These are phyloP conservation scores for Sphaerodactylus townsendi DNA, from an alignment of 2,113 vertebrate species.

Conservation along the genomic window DNA sequence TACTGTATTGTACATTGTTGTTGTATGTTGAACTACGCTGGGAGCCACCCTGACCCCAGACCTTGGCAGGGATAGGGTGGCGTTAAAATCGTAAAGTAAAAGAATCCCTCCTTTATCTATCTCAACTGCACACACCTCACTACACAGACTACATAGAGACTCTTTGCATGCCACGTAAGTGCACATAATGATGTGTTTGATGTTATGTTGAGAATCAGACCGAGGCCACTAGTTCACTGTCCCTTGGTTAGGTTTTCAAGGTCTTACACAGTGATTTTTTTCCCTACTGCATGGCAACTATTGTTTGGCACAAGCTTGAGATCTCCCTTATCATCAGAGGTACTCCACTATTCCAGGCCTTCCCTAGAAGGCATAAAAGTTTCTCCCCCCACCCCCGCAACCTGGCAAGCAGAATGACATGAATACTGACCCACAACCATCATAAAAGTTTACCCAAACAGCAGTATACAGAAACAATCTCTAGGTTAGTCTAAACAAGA, in stretches of 20 bases:
- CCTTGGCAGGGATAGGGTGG: no score
- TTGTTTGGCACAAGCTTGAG: neutral
- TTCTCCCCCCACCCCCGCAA: neutral
- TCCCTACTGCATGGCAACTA: neutral
- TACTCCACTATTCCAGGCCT: neutral
- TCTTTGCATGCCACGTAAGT: neutral
- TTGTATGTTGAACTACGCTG: no score
- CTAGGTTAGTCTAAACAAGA: conserved; percentile 20
- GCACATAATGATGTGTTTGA: neutral
- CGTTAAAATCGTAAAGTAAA: no score
- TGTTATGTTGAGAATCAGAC: neutral
- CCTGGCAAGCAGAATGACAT: neutral
- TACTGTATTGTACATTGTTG: no score
- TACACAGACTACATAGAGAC: neutral
- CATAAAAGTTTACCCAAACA: no score
- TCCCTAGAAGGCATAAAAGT: no score
- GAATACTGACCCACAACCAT: neutral
- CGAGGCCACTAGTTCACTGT: neutral
- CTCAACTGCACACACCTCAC: neutral
- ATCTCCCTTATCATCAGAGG: neutral
- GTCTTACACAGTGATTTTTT: neutral
- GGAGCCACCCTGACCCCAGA: no score
- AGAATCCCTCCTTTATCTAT: neutral
- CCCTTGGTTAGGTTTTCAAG: neutral
- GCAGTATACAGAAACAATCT: conserved; percentile 18